Conservation (phyloP, 2,888 invertebrate genomes). For the Platycheirus rosarum region DNA sequence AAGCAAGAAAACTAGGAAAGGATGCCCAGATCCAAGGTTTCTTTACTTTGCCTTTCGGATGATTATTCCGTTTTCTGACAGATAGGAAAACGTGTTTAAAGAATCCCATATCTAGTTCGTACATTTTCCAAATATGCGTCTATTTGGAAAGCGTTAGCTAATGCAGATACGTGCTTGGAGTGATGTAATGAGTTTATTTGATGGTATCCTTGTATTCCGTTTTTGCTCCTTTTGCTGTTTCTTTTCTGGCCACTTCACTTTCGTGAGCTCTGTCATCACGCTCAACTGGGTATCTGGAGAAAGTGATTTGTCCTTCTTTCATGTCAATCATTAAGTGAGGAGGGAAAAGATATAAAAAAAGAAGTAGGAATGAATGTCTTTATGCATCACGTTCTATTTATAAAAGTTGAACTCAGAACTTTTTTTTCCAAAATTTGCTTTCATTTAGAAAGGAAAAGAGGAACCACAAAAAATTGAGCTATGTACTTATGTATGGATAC, state of each 20-base stretch:
- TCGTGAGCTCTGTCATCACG: constrained; percentile 42
- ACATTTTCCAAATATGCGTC: constrained; percentile 21
- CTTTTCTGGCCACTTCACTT: constrained; percentile 31
- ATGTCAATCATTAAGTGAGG: constrained; percentile 20
- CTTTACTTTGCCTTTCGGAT: constrained; percentile 27
- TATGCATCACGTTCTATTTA: too few relatives aligned
- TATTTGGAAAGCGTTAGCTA: constrained; percentile 60
- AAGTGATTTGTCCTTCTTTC: constrained; percentile 44
- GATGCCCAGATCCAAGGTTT: constrained; percentile 1
- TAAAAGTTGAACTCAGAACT: too few relatives aligned
- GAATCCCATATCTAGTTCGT: constrained; percentile 7
- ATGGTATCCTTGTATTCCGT: constrained; percentile 42
- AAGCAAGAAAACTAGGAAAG: constrained; percentile 11
- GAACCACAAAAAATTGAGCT: too few relatives aligned
- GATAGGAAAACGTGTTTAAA: constrained; percentile 10
- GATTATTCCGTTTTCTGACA: not conserved
- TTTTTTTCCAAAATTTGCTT: too few relatives aligned
- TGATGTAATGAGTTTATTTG: constrained; percentile 61
- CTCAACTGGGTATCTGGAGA: constrained; percentile 23
- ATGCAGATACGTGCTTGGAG: constrained; percentile 66
- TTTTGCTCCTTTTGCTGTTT: constrained; percentile 1
- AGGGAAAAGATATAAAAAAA: too few relatives aligned
- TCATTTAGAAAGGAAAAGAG: too few relatives aligned
- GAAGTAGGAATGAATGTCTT: too few relatives aligned
- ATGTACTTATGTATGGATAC: too few relatives aligned